Percentiles rank a stretch among this genome's conserved stretches.
Conservation (phyloP, 2,888 invertebrate species). For the Nephrotoma guestfalica region DNA sequence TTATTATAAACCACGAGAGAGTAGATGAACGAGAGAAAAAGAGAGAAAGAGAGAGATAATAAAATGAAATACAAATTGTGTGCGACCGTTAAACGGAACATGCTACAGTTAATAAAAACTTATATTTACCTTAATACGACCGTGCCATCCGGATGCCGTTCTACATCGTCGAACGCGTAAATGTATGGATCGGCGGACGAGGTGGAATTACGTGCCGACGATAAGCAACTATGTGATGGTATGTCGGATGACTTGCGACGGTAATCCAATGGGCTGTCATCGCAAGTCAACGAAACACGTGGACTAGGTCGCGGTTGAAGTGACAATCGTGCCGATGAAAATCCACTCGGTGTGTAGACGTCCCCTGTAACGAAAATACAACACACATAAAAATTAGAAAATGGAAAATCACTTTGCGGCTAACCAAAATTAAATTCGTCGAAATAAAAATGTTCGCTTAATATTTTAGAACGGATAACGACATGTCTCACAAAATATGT, state of each 20-base stretch:
- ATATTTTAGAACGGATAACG: neutral
- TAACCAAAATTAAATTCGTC: neutral
- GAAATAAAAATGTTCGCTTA: neutral
- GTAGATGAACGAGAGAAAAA: neutral
- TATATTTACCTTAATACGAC: conserved; percentile 42
- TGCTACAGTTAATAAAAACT: no score
- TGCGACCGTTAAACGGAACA: neutral
- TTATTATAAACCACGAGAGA: no score
- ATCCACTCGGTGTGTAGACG: conserved; percentile 3
- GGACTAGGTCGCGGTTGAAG: conserved; percentile 26
- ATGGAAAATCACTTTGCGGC: neutral
- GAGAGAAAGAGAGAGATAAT: neutral
- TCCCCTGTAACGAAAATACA: conserved; percentile 11
- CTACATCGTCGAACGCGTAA: conserved; percentile 32
- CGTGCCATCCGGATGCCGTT: conserved; percentile 41
- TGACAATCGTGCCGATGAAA: conserved; percentile 12
- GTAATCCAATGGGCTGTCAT: conserved; percentile 26
- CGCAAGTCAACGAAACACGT: conserved; percentile 34
- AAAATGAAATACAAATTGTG: neutral
- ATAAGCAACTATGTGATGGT: conserved; percentile 12
- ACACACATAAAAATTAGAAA: neutral
- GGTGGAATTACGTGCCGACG: conserved; percentile 8
- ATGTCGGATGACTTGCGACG: conserved; percentile 31
- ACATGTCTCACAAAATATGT: neutral
- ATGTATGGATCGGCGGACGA: conserved; percentile 19